Evolutionary conservation across 2,888 invertebrate genomes (phyloP), one percentile per base, ranked within the genome.

Genomic region (Lapara coniferarum): DNA sequence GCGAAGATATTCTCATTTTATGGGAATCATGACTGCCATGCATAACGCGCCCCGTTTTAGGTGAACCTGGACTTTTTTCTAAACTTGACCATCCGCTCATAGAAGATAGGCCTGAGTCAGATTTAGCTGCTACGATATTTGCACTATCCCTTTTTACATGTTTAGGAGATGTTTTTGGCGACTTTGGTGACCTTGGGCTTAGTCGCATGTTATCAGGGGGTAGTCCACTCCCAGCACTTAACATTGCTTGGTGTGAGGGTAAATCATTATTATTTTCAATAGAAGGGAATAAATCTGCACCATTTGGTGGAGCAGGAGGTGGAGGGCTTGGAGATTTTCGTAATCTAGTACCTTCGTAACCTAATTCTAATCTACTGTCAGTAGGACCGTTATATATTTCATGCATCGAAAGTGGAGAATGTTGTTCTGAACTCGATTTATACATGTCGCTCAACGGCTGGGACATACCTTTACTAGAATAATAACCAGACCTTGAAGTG

Each of bases 31-130:
- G 92, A 71, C 85, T 82, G 70, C 81, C 81, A 73, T 93, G 93
- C 37, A 84, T 78, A 44, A 88, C 82, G 83, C 91, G 88, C 46
- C 90, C 92, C 30, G 93, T 95, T 85, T 96, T 96, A 0, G 97
- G 97, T 0, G 97, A 97, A 44, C 96, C 96, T 5, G 97, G 97
- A 51, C 97, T 97, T 90, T 97, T 97, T 86, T 97, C 97, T 80
- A 97, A 90, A 83, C 97, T 97, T 13, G 97, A 97, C 95, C 97
- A 97, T 6, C 97, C 97, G 82, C 97, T 97, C 96, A 97, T 96
- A 8, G 97, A 97, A 0, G 97, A 97, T 67, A 98, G 89, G 0
- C 97, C 97, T 0, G 97, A 97, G 86, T 98, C 97, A 0, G 97
- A 97, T 86, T 97, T 97, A 0, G 97, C 96, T 7, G 96, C 95